Evolutionary conservation across 1,140 invertebrate genomes (phyloP), one percentile per base, ranked within the genome.

Genomic region (Eueides isabella): DNA sequence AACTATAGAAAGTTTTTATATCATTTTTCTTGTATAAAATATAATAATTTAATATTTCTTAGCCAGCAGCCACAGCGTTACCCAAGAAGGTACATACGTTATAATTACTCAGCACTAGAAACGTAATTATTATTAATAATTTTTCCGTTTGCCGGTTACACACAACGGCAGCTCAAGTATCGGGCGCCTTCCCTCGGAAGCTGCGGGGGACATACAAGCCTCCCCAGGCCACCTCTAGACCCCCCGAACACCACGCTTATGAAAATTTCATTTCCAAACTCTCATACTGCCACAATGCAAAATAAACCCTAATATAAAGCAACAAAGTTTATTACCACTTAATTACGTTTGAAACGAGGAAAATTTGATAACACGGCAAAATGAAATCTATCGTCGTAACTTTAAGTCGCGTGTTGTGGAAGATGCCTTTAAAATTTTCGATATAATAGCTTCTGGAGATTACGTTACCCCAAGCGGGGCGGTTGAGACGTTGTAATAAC

Each of bases 111-210:
- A 63, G 74, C 66, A 80, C 80, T 84, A 82, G 78, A 83, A 75
- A 76, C 82, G 80, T 88, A 85, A 88, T 91, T 86, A 91, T 90
- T 87, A 90, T 85, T 87, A 90, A 89, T 89, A 89, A 85, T 90
- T 88, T 86, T 88, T 85, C 85, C 82, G 80, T 84, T 81, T 80
- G 81, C 80, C 75, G 78, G 78, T 69, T 80, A 77, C 82, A 83
- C 80, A 81, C 85, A 83, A 82, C 79, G 77, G 72, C 63, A 75
- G 74, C 83, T 86, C 84, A 82, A 87, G 87, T 85, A 80, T 81
- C 83, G 73, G 73, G 38, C 68, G 83, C 86, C 82, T 81, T 81
- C 87, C 83, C 89, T 86, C 87, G 81, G 82, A 85, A 85, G 82
- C 80, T 82, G 80, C 81, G 80, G 83, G 83, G 85, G 82, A 83